Conservation (phyloP, 2,888 invertebrate species). For the Malacosoma neustria region DNA sequence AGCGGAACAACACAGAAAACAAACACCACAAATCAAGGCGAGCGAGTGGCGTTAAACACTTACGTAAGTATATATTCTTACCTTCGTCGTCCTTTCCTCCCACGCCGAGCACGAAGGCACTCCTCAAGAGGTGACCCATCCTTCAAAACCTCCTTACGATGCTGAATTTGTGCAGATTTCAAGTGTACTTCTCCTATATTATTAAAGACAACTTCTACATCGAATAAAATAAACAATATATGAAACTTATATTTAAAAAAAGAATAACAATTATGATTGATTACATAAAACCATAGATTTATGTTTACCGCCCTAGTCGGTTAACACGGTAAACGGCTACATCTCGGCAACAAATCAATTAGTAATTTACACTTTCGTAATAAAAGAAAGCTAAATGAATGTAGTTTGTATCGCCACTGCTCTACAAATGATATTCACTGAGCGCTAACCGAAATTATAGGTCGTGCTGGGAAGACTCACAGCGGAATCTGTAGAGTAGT, state of each 20-base stretch:
- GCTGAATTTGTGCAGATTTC: slow-evolving; percentile 56
- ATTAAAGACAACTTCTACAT: slow-evolving; percentile 27
- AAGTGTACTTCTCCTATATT: slow-evolving; percentile 33
- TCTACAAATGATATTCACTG: slow-evolving; percentile 53
- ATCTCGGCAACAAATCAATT: slow-evolving; percentile 43
- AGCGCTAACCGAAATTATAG: slow-evolving; percentile 65
- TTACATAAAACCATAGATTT: slow-evolving; percentile 17
- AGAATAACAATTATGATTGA: slow-evolving; percentile 19
- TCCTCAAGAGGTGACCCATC: slow-evolving; percentile 62
- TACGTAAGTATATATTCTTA: slow-evolving; percentile 21
- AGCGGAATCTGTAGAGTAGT: slow-evolving; percentile 32
- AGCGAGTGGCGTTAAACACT: no score
- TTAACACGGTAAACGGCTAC: slow-evolving; percentile 52
- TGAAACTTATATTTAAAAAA: slow-evolving; percentile 17
- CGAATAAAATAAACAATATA: slow-evolving; percentile 18
- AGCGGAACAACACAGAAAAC: no score
- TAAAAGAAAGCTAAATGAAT: slow-evolving; percentile 44
- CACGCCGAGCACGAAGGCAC: slow-evolving; percentile 51
- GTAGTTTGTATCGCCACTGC: slow-evolving; percentile 46
- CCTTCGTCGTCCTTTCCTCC: slow-evolving; percentile 54
- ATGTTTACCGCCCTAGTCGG: slow-evolving; percentile 63
- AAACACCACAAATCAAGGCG: no score
- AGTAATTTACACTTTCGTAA: slow-evolving; percentile 30
- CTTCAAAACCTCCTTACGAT: slow-evolving; percentile 35
- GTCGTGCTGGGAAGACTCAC: slow-evolving; percentile 35